Percentiles rank a stretch among this genome's conserved stretches.
Evolutionary conservation across 1,140 invertebrate species (phyloP).

Genomic region (Tachypleus tridentatus): DNA sequence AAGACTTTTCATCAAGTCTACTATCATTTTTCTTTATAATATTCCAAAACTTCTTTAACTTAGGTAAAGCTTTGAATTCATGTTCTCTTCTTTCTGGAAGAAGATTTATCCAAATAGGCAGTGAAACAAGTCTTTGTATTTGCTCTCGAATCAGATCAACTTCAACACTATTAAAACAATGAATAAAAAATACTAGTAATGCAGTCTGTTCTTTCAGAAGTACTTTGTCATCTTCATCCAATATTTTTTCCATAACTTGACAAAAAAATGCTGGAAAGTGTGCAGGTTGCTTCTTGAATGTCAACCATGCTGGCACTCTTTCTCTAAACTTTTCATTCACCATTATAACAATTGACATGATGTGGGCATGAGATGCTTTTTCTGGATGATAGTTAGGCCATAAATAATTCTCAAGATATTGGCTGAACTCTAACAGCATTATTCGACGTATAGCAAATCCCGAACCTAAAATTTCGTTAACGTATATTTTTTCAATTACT

Average conservation of each 20-base stretch:
- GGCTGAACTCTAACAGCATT: conserved; percentile 93
- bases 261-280: conserved; percentile 81
- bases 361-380: conserved; percentile 53
- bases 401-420: conserved; percentile 92
- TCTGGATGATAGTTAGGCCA: conserved; percentile 73
- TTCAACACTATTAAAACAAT: conserved; percentile 79
- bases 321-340: conserved; percentile 98
- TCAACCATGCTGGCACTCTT: conserved; percentile 89
- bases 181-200: conserved; percentile 81
- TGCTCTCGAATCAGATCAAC: conserved; percentile 82
- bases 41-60: conserved; percentile 87
- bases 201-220: conserved; percentile 64
- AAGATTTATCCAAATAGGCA: conserved; percentile 88
- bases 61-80: conserved; percentile 72
- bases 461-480: conserved; percentile 56
- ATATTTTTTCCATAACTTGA: conserved; percentile 57
- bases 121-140: conserved; percentile 78
- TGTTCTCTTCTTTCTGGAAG: conserved; percentile 65
- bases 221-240: conserved; percentile 44
- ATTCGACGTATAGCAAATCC: conserved; percentile 74
- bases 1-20: conserved; percentile 49
- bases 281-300: conserved; percentile 63
- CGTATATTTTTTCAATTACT: conserved; percentile 67
- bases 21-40: conserved; percentile 70
- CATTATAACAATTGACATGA: conserved; percentile 93